Percentiles rank a stretch among this genome's conserved stretches.
phyloP scores from a whole-genome alignment of 1,140 invertebrate genomes.

The Monochamus saltuarius region DNA sequence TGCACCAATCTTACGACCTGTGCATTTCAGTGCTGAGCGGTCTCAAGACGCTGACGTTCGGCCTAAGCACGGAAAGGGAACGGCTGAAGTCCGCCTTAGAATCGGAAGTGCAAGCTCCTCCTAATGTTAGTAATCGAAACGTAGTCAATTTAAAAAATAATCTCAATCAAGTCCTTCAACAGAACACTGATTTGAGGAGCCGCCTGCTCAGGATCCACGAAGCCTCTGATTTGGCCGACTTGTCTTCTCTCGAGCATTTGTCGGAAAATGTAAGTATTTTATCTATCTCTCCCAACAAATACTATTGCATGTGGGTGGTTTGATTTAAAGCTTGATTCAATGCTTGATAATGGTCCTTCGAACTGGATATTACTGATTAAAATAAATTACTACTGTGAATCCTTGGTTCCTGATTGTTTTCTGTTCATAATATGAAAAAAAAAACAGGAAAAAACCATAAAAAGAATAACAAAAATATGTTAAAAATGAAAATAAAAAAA shows the following conservation, averaged over 20 bases:
- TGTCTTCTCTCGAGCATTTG: conserved; percentile 55
- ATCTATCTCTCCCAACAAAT: no score
- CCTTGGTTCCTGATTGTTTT: no score
- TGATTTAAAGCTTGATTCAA: neutral
- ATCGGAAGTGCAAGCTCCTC: conserved; percentile 50
- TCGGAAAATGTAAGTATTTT: conserved; percentile 51
- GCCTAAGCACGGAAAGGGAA: conserved; percentile 64
- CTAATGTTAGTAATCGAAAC: conserved; percentile 38
- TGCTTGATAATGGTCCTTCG: no score
- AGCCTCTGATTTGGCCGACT: conserved; percentile 59
- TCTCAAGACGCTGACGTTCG: conserved; percentile 56
- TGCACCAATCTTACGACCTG: conserved; percentile 3
- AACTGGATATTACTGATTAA: no score
- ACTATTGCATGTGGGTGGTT: neutral
- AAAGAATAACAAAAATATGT: no score
- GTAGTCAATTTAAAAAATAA: conserved; percentile 60
- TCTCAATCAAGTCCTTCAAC: conserved; percentile 66
- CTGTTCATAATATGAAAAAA: no score
- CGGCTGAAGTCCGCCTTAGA: conserved; percentile 60
- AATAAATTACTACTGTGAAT: no score
- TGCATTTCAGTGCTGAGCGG: conserved; percentile 58
- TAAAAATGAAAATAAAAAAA: no score
- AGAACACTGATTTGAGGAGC: conserved; percentile 70
- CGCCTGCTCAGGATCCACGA: conserved; percentile 69
- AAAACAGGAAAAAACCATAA: no score